Evolutionary conservation across 2,113 vertebrate species (phyloP), one percentile per base, ranked within the genome.

Genomic region (Corynorhinus townsendii): DNA sequence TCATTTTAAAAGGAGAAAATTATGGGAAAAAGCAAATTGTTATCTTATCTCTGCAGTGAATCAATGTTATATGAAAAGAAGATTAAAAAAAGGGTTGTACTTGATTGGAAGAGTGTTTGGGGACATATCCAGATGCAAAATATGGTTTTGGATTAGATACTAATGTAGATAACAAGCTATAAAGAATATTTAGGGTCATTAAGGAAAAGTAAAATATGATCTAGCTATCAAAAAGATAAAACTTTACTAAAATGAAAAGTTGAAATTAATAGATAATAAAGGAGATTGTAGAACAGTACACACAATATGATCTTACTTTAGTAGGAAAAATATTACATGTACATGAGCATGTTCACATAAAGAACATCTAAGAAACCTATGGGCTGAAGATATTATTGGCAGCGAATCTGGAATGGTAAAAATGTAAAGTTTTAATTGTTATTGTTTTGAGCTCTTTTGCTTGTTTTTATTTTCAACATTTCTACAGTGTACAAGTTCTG

Each of bases 391-490:
- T 90, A 45, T 35, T 30, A 87, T 56, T 33, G 40, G 24, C 43
- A 52, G 22, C 40, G 24, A 85, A 62, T 40, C 33, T 19, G 17
- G 26, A 1, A 4, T 86, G 30, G 43, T 72, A 24, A 33, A 88
- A 88, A 64, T 47, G 12, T 73, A 54, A 76, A 9, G 7, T 28
- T 66, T 52, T 95, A 66, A 81, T 75, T 66, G 17, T 71, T 77
- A 7, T 1, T 76, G 19, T 68, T 89, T 75, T 81, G 28, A 92
- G 62, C 7, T 75, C 10, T 17, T 30, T 82, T 35, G 9, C 16
- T 92, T 95, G 1, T 89, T n/a, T 91, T 96, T 45, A 87, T 97
- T 96, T 87, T 91, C 35, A 93, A 38, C 33, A 59, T 95, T 79
- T 88, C 14, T 91, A 20, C 2, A 56, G 24, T 88, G 11, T 56